Evolutionary conservation across 2,888 invertebrate species (phyloP), one percentile per base, ranked within the genome.

Genomic region (Ypsolopha scabrella): DNA sequence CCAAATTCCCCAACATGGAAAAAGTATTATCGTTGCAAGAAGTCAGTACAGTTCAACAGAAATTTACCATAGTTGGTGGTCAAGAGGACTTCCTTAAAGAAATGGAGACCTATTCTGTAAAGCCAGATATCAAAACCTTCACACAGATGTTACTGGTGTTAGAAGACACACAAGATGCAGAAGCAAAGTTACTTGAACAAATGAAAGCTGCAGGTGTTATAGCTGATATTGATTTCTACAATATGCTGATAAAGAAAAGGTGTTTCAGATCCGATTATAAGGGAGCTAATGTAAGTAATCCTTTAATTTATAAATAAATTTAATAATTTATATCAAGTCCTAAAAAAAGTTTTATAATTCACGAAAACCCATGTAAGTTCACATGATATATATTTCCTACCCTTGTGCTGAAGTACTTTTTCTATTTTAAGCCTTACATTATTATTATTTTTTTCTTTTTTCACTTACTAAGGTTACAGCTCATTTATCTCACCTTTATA

Each of bases 141-240:
- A 93, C 94, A 6, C 89, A 92, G 66, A 85, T 98, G 61, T 68
- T 97, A 43, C 90, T 92, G 59, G 80, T 92, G 51, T 80, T 94
- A 54, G 94, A 95, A 3, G 78, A 89, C 33, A 90, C 89, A 11
- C 65, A 75, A 55, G 83, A 89, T 51, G 90, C 90, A 11, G 97
- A 98, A 72, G 86, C 90, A 51, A 89, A 88, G 55, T 68, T 97
- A 7, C 64, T 97, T 6, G 73, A 76, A 50, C 74, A 82, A 52
- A 90, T 96, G 74, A 88, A 89, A 52, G 74, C 77, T 54, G 76
- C 77, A 43, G 80, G 89, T 8, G 69, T 95, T 0, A 88, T 87
- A 60, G 87, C 92, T 1, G 96, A 97, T 75, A 89, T 93, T 52
- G 92, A 92, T 68, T 95, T 97, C 72, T 96, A 91, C 65, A 97